phyloP scores from a whole-genome alignment of 2,888 invertebrate species.

The Brachyptera risi region DNA sequence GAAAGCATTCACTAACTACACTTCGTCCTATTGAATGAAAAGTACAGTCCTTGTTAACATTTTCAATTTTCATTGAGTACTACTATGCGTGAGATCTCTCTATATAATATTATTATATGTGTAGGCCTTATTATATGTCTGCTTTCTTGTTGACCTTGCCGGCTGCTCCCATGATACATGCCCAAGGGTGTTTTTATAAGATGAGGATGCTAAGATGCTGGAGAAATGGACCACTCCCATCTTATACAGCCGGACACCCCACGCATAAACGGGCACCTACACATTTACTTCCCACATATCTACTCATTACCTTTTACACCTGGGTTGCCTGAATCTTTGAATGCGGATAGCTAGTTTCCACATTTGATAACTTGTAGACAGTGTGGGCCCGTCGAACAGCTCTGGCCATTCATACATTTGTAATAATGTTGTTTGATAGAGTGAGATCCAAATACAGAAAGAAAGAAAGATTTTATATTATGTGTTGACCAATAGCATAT shows the following conservation, averaged over 20 bases:
- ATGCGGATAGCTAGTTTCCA: neutral
- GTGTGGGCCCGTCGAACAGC: neutral
- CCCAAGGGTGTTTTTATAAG: constrained; percentile 1
- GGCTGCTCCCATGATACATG: neutral
- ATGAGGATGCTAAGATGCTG: constrained; percentile 15
- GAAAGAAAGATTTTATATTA: neutral
- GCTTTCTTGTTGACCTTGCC: constrained; percentile 3
- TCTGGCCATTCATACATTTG: constrained; percentile 4
- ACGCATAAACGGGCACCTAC: constrained; percentile 1
- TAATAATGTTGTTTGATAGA: no score
- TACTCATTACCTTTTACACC: constrained; percentile 4
- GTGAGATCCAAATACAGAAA: neutral
- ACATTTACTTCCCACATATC: neutral
- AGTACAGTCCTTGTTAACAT: neutral
- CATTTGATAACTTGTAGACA: neutral
- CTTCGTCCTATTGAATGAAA: constrained; percentile 11
- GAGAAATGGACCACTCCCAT: constrained; percentile 9
- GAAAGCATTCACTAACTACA: no score
- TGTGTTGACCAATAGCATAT: no score
- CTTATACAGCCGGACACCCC: neutral
- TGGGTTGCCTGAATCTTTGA: constrained; percentile 6
- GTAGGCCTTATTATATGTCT: neutral
- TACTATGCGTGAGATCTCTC: neutral
- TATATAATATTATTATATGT: no score
- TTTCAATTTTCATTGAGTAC: constrained; percentile 9